These are phyloP conservation scores for Whitmania pigra DNA, from an alignment of 1,140 invertebrate genomes.

Conservation along the genomic window DNA sequence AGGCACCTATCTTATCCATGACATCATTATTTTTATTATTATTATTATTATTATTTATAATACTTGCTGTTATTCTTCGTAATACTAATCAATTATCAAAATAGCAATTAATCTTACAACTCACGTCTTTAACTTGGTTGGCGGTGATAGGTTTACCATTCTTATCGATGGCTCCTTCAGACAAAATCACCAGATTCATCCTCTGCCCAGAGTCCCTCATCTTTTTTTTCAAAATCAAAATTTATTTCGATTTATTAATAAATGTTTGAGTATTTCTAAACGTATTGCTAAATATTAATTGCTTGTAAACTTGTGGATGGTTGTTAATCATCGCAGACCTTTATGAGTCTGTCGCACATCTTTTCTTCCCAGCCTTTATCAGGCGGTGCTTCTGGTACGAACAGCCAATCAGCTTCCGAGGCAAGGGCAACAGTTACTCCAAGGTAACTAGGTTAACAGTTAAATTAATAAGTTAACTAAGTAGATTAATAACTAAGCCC, in stretches of 20 bases:
- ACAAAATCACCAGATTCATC: conserved; percentile 94
- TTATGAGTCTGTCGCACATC: conserved; percentile 76
- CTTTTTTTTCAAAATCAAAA: conserved; percentile 43
- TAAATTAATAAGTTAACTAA: neutral
- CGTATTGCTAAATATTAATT: neutral
- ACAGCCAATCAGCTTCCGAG: conserved; percentile 56
- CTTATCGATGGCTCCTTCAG: conserved; percentile 91
- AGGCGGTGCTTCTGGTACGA: conserved; percentile 94
- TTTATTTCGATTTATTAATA: neutral
- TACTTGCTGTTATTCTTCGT: neutral
- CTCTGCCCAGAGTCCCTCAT: conserved; percentile 80
- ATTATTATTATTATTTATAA: neutral
- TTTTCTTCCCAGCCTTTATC: conserved; percentile 76
- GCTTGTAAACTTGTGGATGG: neutral
- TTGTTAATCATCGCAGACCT: conserved; percentile 51
- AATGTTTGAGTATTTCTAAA: too few species aligned
- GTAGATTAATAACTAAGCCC: neutral
- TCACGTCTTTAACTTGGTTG: conserved; percentile 45
- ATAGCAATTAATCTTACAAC: neutral
- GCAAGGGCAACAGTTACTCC: conserved; percentile 27
- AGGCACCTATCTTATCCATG: too few species aligned
- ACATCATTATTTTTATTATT: too few species aligned
- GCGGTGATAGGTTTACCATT: conserved; percentile 84
- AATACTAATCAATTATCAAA: neutral
- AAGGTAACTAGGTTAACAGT: conserved; percentile 9